These are phyloP conservation scores for Calcarius ornatus DNA, from an alignment of 2,113 vertebrate genomes.

Conservation along the genomic window DNA sequence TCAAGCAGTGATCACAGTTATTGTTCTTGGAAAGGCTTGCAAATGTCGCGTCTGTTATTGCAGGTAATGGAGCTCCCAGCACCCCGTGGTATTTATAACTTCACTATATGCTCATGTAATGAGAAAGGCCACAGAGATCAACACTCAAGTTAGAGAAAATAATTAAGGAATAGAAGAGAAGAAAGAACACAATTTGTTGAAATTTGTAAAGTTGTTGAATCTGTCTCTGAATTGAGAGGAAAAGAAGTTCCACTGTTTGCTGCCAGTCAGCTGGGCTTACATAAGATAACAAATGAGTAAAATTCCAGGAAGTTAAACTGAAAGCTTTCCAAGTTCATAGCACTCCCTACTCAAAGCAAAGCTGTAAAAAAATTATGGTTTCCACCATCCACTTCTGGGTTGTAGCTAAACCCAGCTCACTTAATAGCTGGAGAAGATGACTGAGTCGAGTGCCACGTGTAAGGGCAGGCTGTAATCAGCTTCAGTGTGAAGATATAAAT, in stretches of 20 bases:
- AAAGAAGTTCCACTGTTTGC: background rate
- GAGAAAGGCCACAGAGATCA: background rate
- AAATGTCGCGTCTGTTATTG: background rate
- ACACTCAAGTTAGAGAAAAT: background rate
- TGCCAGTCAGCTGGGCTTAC: background rate
- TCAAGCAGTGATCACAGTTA: too few species aligned
- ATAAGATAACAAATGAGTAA: background rate
- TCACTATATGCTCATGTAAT: background rate
- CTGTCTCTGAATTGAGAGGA: background rate
- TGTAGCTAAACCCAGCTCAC: background rate
- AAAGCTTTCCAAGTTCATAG: background rate
- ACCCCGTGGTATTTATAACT: background rate
- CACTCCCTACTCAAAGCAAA: background rate
- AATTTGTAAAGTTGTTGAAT: background rate
- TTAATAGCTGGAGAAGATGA: background rate
- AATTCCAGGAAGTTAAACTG: background rate
- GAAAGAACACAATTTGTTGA: background rate
- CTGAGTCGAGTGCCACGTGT: background rate
- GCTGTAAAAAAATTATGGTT: background rate
- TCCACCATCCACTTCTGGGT: background rate
- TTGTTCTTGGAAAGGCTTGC: background rate
- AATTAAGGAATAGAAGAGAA: background rate
- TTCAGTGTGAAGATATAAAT: background rate
- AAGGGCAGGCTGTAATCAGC: background rate
- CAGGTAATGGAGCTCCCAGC: background rate